Base-by-base conservation (phyloP, 2,797 vertebrate genomes). In the Coracias cyanogaster region DNA sequence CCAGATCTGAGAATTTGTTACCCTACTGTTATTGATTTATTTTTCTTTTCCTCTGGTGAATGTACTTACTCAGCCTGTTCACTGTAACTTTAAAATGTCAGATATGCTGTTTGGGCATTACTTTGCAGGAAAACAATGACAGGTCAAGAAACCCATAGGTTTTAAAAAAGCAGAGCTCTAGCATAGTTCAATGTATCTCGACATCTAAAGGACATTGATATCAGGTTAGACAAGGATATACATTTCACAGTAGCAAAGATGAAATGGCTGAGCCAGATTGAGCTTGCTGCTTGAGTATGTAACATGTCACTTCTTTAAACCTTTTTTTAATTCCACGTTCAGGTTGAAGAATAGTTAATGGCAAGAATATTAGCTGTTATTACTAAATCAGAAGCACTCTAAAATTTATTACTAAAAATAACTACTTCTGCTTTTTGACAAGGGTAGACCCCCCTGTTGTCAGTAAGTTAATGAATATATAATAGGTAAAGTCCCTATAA, bases 321-420 rank as follows among this genome's bases (percentile, higher is more conserved):
- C 6, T 29, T 93, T 89, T 80, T 15, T 7, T 28, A 93, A 82
- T 92, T 96, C 37, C 16, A 15, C 57, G 35, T 93, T 96, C 60
- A 86, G 66, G 58, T 37, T 95, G 88, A 97, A 96, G 69, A 77
- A 85, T 84, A 87, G 65, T 69, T 89, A 71, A 70, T 67, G n/a
- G 43, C 52, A 64, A 48, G 90, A 93, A 91, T 87, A 86, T 94
- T 94, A 93, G 57, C 82, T 94, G 55, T 61, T 94, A 37, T 43
- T 14, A 35, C 26, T 39, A 81, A 83, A 74, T 31, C 24, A 55
- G 64, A 70, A 48, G 19, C 37, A 46, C 26, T 64, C 76, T 35
- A 18, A 54, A 96, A 95, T 81, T 70, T 90, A 72, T 76, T 89
- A 48, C 43, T 76, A 77, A 73, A 91, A 86, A 58, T 57, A 11